Evolutionary conservation across 2,888 invertebrate genomes (phyloP).

Genomic region (Chelonus formosanus): DNA sequence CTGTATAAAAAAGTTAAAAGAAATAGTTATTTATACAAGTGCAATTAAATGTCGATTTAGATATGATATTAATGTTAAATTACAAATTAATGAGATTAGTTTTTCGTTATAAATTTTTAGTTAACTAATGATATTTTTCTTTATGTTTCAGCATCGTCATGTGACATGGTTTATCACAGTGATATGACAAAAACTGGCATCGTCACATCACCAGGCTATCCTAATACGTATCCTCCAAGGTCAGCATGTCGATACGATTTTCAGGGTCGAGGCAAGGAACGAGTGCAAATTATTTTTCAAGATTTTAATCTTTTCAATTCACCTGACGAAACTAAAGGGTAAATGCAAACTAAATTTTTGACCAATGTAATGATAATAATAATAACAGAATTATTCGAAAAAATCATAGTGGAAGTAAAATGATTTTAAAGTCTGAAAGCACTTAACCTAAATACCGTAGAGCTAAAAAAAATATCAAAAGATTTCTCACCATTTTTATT

Average conservation of each 20-base stretch:
- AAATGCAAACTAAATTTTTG: constrained; percentile 54
- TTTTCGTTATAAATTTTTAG: constrained; percentile 20
- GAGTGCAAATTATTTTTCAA: constrained; percentile 85
- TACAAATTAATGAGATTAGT: background rate
- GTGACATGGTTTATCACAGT: constrained; percentile 81
- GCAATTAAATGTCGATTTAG: too few species aligned
- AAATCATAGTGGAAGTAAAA: background rate
- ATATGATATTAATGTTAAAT: too few species aligned
- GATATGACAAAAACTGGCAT: constrained; percentile 83
- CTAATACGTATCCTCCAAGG: constrained; percentile 81
- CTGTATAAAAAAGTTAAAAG: too few species aligned
- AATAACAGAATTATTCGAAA: too few species aligned
- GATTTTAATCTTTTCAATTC: constrained; percentile 83
- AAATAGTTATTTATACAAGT: too few species aligned
- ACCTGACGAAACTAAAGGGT: constrained; percentile 72
- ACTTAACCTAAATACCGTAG: too few species aligned
- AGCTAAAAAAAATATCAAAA: too few species aligned
- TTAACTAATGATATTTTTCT: constrained; percentile 34
- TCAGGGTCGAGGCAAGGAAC: constrained; percentile 83
- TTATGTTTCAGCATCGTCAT: constrained; percentile 76
- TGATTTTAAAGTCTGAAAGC: background rate
- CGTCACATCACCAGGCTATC: constrained; percentile 85
- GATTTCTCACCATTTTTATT: too few species aligned
- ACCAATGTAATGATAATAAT: too few species aligned
- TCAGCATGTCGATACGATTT: constrained; percentile 91